Conservation (phyloP, 1,140 invertebrate species). For the Cotesia vestalis region DNA sequence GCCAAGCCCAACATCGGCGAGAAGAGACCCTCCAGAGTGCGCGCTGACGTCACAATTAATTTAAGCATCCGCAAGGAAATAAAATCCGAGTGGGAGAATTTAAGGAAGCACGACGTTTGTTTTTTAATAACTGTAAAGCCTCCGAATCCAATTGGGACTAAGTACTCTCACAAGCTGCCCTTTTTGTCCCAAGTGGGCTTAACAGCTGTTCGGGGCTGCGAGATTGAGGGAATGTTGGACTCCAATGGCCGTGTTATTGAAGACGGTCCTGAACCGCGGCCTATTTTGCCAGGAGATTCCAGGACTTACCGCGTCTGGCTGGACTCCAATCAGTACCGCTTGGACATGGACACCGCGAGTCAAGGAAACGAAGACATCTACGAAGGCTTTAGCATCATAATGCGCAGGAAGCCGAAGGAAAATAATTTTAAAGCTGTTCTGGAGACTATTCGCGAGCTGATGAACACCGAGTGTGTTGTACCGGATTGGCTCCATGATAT, state of each 20-base stretch:
- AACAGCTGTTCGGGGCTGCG: constrained; percentile 93
- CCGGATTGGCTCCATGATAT: constrained; percentile 99
- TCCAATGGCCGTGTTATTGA: constrained; percentile 95
- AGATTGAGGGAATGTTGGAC: constrained; percentile 99
- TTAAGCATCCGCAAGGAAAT: constrained; percentile 90
- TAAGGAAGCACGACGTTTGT: constrained; percentile 97
- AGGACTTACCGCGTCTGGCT: constrained; percentile 94
- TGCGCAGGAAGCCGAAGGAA: constrained; percentile 97
- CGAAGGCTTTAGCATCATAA: constrained; percentile 96
- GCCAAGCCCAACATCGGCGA: constrained; percentile 91
- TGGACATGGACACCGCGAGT: constrained; percentile 87
- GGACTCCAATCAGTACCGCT: constrained; percentile 95
- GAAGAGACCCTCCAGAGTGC: constrained; percentile 91
- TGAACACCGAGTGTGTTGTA: constrained; percentile 99
- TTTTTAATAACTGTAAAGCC: constrained; percentile 94
- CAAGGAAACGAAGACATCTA: constrained; percentile 86
- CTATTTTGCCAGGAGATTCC: constrained; percentile 85
- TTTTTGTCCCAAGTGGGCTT: constrained; percentile 93
- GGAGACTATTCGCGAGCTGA: constrained; percentile 97
- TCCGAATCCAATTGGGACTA: constrained; percentile 81
- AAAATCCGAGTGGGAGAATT: constrained; percentile 95
- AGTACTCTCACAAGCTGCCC: constrained; percentile 81
- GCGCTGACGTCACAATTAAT: constrained; percentile 93
- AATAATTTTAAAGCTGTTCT: constrained; percentile 99
- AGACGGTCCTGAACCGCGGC: constrained; percentile 92